Base-by-base conservation (phyloP, 2,888 invertebrate species). In the Melanostoma scalare region DNA sequence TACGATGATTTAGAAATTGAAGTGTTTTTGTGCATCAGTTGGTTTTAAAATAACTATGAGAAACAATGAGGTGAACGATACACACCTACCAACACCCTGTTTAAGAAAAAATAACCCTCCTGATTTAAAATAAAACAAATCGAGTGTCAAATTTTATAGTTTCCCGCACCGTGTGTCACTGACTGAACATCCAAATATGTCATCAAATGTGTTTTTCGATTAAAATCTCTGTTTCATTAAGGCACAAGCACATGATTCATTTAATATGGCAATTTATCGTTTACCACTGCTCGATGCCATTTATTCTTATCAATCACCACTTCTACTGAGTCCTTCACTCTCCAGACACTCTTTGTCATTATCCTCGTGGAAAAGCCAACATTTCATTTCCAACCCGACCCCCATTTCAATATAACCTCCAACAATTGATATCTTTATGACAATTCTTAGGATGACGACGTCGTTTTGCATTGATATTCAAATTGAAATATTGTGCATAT, bases 401-500 rank as follows among this genome's bases (percentile, higher is more conserved):
- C 74, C 65, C 73, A 60, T 44, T 44, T 38, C 46, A 55, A 60
- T 56, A 38, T 55, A 77, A 82, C 67, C 81, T 44, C 68, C 77
- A 52, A 58, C 84, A 79, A 84, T 84, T 84, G 84, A 84, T 84
- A 84, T 84, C 84, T 79, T 84, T 84, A 84, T 75, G 79, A 75
- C 75, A 79, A 71, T 84, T 79, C 79, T 72, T 50, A 60, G 84
- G 84, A 84, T 84, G 84, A 84, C 79, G 84, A 84, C 73, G 74
- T 71, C 79, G 79, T 78, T 84, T 84, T 65, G 79, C 75, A 84
- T 84, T 84, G 79, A 84, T 84, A 84, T 84, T 79, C 74, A 79
- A 84, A 84, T 84, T 84, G 84, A 84, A 84, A 75, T 84, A 84
- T 84, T 84, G 84, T 79, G 79, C 84, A 84, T 84, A 75, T 79